Conservation (phyloP, 2,113 vertebrate species). For the Salvelinus fontinalis region DNA sequence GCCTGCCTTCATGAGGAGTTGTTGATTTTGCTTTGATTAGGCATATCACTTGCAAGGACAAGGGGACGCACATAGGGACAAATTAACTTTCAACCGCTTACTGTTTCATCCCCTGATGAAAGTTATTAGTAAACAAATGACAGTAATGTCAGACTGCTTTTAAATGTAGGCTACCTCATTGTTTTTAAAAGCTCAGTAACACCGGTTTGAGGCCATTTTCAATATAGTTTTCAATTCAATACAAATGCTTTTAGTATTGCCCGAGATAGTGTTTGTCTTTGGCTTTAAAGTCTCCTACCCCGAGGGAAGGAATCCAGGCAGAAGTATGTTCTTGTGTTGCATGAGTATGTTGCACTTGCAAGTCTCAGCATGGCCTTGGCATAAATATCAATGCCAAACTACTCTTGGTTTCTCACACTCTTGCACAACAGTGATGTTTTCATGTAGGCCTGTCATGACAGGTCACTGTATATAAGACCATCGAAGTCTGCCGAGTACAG, state of each 20-base stretch:
- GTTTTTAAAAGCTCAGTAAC: no score
- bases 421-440: constrained; percentile 62
- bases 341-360: constrained; percentile 71
- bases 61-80: no score
- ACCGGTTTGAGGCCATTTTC: no score
- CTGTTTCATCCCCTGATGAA: no score
- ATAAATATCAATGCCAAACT: constrained; percentile 47
- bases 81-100: no score
- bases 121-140: no score
- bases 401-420: constrained; percentile 53
- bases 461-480: constrained; percentile 29
- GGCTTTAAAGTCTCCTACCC: constrained; percentile 2
- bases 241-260: no score
- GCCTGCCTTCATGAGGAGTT: neutral
- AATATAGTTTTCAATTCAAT: no score
- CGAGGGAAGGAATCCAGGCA: constrained; percentile 54
- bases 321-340: constrained; percentile 72
- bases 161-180: no score
- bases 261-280: no score
- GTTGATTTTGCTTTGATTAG: neutral
- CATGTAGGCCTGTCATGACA: constrained; percentile 6
- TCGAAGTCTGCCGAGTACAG: neutral
- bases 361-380: constrained; percentile 75
- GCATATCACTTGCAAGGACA: no score
- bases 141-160: no score